Percentiles rank a stretch among this genome's conserved stretches.
phyloP scores from a whole-genome alignment of 2,797 vertebrate genomes.

The Aphelocoma californica region DNA sequence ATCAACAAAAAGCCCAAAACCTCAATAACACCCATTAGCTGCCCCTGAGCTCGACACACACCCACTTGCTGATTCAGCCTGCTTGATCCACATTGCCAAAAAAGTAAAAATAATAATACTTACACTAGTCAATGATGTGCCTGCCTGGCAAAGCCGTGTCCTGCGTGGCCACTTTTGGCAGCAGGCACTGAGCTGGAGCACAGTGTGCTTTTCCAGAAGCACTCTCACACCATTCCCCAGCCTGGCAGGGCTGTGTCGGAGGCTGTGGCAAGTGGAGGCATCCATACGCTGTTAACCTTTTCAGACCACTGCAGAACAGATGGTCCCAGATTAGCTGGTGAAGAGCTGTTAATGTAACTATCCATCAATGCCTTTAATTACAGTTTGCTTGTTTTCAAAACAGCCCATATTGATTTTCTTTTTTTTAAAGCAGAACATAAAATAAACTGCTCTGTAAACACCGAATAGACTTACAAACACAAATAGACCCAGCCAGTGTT shows the following conservation, averaged over 20 bases:
- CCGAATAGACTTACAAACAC: neutral
- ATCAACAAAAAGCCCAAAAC: neutral
- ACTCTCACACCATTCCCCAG: neutral
- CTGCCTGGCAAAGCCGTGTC: neutral
- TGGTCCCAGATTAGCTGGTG: slow-evolving; percentile 42
- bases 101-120: neutral
- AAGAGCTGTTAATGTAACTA: slow-evolving; percentile 10
- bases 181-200: neutral
- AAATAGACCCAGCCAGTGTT: neutral
- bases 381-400: slow-evolving; percentile 32
- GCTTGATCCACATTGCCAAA: neutral
- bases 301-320: slow-evolving; percentile 1
- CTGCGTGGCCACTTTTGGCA: neutral
- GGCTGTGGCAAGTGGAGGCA: neutral
- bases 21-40: neutral
- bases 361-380: slow-evolving; percentile 44
- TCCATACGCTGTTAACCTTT: slow-evolving; percentile 13
- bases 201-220: neutral
- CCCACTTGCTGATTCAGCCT: neutral
- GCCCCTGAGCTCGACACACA: neutral
- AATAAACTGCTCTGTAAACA: slow-evolving; percentile 1
- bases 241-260: neutral
- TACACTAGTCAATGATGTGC: too few species aligned
- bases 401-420: neutral
- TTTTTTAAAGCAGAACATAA: neutral